A percentile compares a stretch with the other conserved stretches of the same genome.
Evolutionary conservation across 2,797 vertebrate genomes (phyloP).

Genomic region (Sardinella longiceps): DNA sequence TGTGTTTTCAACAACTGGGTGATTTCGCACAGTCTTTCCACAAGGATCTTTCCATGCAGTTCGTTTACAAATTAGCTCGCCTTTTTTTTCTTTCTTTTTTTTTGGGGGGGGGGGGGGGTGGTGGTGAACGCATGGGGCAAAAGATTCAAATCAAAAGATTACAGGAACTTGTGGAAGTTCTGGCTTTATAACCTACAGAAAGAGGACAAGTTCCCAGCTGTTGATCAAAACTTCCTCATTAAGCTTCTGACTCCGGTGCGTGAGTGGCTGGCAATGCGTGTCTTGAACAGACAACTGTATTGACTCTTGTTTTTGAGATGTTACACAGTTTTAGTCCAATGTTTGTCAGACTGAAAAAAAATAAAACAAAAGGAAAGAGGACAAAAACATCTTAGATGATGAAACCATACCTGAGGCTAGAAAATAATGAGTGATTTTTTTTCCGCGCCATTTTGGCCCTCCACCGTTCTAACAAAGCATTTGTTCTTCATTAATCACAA

Average conservation of each 20-base stretch:
- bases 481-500: constrained; percentile 87
- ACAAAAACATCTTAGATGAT: constrained; percentile 81
- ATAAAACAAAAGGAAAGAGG: constrained; percentile 74
- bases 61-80: neutral
- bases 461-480: constrained; percentile 73
- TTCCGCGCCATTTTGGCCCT: constrained; percentile 80
- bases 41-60: neutral
- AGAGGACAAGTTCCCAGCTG: constrained; percentile 5
- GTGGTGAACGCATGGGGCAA: neutral
- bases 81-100: neutral
- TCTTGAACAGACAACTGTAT: neutral
- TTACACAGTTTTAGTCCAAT: neutral
- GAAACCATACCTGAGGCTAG: constrained; percentile 82
- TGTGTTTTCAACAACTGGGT: neutral
- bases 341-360: constrained; percentile 47
- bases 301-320: constrained; percentile 2
- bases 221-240: constrained; percentile 1
- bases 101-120: no score
- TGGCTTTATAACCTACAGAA: neutral
- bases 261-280: neutral
- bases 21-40: neutral
- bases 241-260: neutral
- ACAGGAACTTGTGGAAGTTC: neutral
- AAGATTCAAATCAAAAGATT: neutral
- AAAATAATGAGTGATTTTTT: constrained; percentile 91